Percentiles rank a stretch among this genome's conserved stretches.
phyloP scores from a whole-genome alignment of 2,888 invertebrate genomes.

The Tortrix viridana region DNA sequence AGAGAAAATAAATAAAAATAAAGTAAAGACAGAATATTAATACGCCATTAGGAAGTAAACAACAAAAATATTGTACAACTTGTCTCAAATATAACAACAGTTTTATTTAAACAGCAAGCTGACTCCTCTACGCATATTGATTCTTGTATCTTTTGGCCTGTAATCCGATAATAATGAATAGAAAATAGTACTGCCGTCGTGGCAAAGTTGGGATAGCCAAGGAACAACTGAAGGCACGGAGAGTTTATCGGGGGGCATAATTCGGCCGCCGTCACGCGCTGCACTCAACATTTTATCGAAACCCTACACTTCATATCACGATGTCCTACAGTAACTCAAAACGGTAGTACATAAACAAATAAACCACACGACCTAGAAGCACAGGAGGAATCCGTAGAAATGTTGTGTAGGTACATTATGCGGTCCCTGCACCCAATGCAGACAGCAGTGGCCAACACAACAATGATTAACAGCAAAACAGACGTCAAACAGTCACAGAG shows the following conservation, averaged over 20 bases:
- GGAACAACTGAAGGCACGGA: constrained; percentile 66
- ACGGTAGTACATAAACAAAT: background rate
- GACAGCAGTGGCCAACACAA: no score
- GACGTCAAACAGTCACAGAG: no score
- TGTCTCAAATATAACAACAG: no score
- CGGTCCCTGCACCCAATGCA: no score
- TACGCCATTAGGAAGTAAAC: no score
- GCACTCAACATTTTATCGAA: constrained; percentile 63
- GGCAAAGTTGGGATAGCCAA: constrained; percentile 59
- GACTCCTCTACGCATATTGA: constrained; percentile 5
- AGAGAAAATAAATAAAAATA: no score
- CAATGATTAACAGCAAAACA: no score
- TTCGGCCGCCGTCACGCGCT: constrained; percentile 71
- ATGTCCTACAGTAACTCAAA: constrained; percentile 5
- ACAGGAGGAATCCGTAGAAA: no score
- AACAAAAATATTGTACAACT: no score
- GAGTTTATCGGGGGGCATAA: constrained; percentile 69
- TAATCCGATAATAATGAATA: constrained; percentile 77
- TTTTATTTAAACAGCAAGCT: no score
- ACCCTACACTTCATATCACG: constrained; percentile 44
- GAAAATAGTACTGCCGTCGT: constrained; percentile 66
- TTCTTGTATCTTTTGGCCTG: constrained; percentile 47
- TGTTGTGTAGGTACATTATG: no score
- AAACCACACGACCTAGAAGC: background rate
- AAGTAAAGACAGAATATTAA: no score